These are phyloP conservation scores for Gadus chalcogrammus DNA, from an alignment of 2,113 vertebrate species.

Conservation along the genomic window DNA sequence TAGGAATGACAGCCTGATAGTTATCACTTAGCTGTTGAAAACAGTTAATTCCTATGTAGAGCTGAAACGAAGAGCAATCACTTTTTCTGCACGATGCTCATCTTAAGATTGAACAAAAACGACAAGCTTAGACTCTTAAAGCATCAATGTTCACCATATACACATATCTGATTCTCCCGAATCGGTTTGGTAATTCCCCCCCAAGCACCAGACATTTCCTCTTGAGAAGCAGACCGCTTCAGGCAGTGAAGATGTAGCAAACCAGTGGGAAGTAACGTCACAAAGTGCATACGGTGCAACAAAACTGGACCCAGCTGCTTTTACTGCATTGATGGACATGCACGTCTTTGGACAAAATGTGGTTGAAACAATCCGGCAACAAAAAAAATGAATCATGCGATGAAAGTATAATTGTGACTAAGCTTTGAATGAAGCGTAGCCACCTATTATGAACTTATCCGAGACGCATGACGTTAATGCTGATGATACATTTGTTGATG, in stretches of 20 bases:
- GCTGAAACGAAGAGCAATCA: no score
- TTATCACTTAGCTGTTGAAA: no score
- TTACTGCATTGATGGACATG: conserved; percentile 5
- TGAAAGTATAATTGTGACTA: conserved; percentile 25
- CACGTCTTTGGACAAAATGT: conserved; percentile 2
- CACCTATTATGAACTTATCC: conserved; percentile 16
- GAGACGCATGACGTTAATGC: conserved; percentile 24
- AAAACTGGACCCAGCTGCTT: not conserved
- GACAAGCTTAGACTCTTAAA: no score
- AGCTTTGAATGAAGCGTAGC: conserved; percentile 56
- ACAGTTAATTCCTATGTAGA: no score
- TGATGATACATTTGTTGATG: conserved; percentile 48
- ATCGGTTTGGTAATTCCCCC: no score
- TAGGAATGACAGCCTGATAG: no score
- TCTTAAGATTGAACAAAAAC: no score
- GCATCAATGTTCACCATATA: no score
- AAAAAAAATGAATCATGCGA: not conserved
- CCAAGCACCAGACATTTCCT: no score
- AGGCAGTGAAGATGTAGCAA: not conserved
- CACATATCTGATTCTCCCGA: no score
- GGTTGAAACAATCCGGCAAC: conserved; percentile 6
- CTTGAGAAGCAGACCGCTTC: not conserved
- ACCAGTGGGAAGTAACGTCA: not conserved
- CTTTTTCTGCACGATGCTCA: no score
- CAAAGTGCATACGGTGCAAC: not conserved